phyloP scores from a whole-genome alignment of 2,888 invertebrate species.

The Macropis europaea region DNA sequence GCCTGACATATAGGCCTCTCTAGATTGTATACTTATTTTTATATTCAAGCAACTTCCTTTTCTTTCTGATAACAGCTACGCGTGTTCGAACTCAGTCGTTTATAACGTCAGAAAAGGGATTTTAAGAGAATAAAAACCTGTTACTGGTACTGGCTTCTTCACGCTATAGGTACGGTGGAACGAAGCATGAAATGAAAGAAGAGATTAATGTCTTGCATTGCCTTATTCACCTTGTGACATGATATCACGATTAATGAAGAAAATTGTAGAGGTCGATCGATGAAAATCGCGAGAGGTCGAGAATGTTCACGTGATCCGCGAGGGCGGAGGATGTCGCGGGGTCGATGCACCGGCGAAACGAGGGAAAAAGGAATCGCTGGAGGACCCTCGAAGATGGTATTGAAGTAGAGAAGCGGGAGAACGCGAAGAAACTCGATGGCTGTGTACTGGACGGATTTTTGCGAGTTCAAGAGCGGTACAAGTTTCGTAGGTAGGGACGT shows the following conservation, averaged over 20 bases:
- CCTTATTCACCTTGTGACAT: no score
- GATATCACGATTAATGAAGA: conserved; percentile 13
- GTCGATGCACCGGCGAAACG: conserved; percentile 32
- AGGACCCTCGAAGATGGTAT: conserved; percentile 32
- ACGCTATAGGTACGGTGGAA: no score
- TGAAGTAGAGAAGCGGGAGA: conserved; percentile 10
- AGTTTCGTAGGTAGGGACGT: conserved; percentile 25
- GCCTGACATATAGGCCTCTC: no score
- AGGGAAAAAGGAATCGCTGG: conserved; percentile 24
- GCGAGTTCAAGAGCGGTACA: conserved; percentile 30
- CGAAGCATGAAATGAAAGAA: no score
- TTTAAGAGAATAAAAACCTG: no score
- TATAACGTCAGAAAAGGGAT: no score
- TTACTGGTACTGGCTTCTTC: no score
- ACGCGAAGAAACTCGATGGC: conserved; percentile 24
- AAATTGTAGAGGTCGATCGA: neutral
- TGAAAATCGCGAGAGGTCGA: neutral
- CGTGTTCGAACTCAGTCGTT: no score
- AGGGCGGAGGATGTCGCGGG: conserved; percentile 12
- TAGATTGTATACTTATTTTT: no score
- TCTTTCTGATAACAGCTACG: no score
- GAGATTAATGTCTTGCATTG: no score
- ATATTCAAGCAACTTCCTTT: no score
- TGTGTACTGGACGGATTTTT: conserved; percentile 40
- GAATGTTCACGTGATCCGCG: conserved; percentile 6